phyloP scores from a whole-genome alignment of 1,140 invertebrate genomes.

The Paraescarpia echinospica region DNA sequence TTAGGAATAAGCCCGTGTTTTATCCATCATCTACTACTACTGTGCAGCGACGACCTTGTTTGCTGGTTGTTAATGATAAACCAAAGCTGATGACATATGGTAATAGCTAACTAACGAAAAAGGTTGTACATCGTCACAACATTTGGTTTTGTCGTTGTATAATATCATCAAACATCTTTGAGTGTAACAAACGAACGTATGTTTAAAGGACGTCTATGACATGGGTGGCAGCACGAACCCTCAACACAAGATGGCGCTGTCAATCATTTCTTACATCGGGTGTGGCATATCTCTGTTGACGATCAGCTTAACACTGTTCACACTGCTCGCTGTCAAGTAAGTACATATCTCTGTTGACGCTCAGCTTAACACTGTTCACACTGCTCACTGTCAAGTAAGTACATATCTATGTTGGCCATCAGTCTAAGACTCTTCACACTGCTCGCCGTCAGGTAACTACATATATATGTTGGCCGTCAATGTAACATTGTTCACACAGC shows the following conservation, averaged over 20 bases:
- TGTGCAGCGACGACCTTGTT: not conserved
- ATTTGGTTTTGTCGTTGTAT: no score
- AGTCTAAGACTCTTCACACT: conserved; percentile 58
- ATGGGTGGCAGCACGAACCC: conserved; percentile 23
- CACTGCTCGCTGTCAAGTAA: conserved; percentile 31
- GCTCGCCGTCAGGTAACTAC: not conserved
- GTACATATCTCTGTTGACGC: conserved; percentile 55
- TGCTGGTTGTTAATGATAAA: not conserved
- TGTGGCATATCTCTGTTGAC: conserved; percentile 59
- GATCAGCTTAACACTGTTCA: conserved; percentile 58
- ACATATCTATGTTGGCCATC: conserved; percentile 40
- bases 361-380: conserved; percentile 59
- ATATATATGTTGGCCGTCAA: no score
- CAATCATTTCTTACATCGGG: conserved; percentile 61
- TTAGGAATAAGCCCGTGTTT: no score
- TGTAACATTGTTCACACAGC: conserved; percentile 58
- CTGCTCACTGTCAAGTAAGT: not conserved
- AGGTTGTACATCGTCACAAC: no score
- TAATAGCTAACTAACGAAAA: conserved; percentile 10
- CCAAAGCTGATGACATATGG: not conserved
- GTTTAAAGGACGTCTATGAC: conserved; percentile 45
- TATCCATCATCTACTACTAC: no score
- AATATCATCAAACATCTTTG: no score
- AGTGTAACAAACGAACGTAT: not conserved
- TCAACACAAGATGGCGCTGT: conserved; percentile 51